Evolutionary conservation across 2,888 invertebrate genomes (phyloP), one percentile per base, ranked within the genome.

Genomic region (Seladonia tumulorum): DNA sequence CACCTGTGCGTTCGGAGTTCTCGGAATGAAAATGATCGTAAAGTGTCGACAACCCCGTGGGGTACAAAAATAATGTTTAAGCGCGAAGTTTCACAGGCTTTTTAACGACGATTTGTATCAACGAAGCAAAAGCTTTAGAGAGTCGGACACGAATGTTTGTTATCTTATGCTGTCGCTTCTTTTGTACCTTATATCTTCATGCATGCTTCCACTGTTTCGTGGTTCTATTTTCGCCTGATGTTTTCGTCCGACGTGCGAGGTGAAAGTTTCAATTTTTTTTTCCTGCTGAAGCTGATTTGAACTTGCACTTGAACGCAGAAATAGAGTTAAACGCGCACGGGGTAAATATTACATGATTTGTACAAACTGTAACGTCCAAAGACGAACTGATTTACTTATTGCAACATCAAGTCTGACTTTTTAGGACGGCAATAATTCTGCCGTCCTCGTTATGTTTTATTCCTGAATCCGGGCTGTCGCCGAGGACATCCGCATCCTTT

Each of bases 1-100:
- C 92, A 91, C 90, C 92, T 89, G 92, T 88, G 88, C 75, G 53
- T 29, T 66, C 75, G 60, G 57, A 78, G 63, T 89, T 89, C 89
- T 57, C 63, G 42, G 89, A 89, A 89, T 79, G 87, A 81, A 80
- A 82, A 68, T 78, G 73, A 77, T 76, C 66, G 75, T 45, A 18
- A 75, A 66, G 81, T 66, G 79, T 81, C 83, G 71, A 77, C 85
- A 80, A 83, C 79, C 84, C 83, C 83, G 77, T 60, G 68, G 18
- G 29, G 63, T 57, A 70, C 74, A 70, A 66, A 78, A 86, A 82
- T 87, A 82, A 86, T 80, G 86, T 76, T 35, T 10, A 22, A 39
- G 39, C 39, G 29, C 22, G 10, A 35, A 39, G 22, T 68, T 68
- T 68, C 39, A 39, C 68, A 8, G 68, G 22, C 25, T 68, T 68